Conservation (phyloP, 2,888 invertebrate species). For the Resseliella maxima region DNA sequence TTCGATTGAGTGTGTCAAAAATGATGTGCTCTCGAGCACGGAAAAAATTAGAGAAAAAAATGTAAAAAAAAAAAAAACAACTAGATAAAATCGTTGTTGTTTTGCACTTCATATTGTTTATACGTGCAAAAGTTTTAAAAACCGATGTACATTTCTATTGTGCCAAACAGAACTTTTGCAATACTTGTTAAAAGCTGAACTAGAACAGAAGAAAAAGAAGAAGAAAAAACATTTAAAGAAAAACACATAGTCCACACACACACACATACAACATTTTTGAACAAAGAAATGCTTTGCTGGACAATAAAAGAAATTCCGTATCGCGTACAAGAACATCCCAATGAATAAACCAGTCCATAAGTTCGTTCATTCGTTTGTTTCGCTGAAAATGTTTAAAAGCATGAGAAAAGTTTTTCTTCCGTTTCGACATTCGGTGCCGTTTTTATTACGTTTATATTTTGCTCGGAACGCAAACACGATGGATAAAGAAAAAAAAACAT, state of each 20-base stretch:
- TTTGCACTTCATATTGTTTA: not conserved
- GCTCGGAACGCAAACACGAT: too few relatives aligned
- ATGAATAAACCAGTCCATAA: too few relatives aligned
- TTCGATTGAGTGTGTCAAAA: too few relatives aligned
- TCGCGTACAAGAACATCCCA: too few relatives aligned
- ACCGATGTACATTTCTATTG: not conserved
- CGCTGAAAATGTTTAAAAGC: not conserved
- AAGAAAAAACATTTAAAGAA: not conserved
- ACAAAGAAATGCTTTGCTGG: slow-evolving; percentile 1
- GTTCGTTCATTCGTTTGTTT: not conserved
- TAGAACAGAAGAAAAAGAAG: not conserved
- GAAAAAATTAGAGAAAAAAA: not conserved
- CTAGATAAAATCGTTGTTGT: too few relatives aligned
- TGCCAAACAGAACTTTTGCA: slow-evolving; percentile 19
- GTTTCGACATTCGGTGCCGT: not conserved
- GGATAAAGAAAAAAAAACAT: too few relatives aligned
- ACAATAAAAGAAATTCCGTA: not conserved
- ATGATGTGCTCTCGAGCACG: not conserved
- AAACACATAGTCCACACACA: not conserved
- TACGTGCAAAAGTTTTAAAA: not conserved
- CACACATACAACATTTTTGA: not conserved
- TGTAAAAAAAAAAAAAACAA: too few relatives aligned
- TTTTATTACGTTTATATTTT: not conserved
- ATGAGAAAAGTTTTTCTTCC: slow-evolving; percentile 6
- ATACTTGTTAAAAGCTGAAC: not conserved